phyloP scores from a whole-genome alignment of 2,113 vertebrate species.

The Chaetodon trifascialis region DNA sequence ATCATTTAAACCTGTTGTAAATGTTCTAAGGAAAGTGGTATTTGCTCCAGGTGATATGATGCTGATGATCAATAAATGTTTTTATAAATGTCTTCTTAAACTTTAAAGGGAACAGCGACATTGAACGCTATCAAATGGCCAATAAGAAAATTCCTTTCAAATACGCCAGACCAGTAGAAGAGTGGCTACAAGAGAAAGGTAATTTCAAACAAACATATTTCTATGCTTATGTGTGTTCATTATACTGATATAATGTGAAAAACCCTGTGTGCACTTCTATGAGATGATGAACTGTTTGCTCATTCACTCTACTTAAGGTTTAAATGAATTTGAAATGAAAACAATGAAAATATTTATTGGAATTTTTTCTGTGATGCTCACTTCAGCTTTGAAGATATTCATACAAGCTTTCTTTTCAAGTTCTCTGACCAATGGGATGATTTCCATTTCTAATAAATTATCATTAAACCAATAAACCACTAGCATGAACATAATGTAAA shows the following conservation, averaged over 20 bases:
- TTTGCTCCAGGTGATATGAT: slow-evolving; percentile 34
- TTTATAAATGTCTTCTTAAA: slow-evolving; percentile 76
- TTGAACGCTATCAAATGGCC: slow-evolving; percentile 98
- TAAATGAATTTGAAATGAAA: background rate
- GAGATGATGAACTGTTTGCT: background rate
- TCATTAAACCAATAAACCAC: background rate
- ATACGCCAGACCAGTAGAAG: slow-evolving; percentile 97
- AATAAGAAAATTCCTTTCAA: slow-evolving; percentile 99
- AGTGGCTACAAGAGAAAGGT: slow-evolving; percentile 99
- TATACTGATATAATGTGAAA: slow-evolving; percentile 16
- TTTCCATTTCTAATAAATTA: background rate
- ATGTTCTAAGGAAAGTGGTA: slow-evolving; percentile 15
- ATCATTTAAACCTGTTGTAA: slow-evolving; percentile 41
- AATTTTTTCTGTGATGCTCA: too few species aligned
- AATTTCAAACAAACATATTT: slow-evolving; percentile 77
- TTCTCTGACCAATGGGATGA: background rate
- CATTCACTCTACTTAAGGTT: background rate
- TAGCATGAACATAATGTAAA: slow-evolving; percentile 4
- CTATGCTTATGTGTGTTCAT: slow-evolving; percentile 12
- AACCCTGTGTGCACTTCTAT: background rate
- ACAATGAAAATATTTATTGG: background rate
- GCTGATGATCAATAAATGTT: slow-evolving; percentile 71
- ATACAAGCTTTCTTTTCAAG: background rate
- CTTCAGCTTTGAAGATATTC: background rate
- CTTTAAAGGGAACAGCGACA: slow-evolving; percentile 99